Base-by-base conservation (phyloP, 2,888 invertebrate genomes). In the Steinernema carpocapsae region DNA sequence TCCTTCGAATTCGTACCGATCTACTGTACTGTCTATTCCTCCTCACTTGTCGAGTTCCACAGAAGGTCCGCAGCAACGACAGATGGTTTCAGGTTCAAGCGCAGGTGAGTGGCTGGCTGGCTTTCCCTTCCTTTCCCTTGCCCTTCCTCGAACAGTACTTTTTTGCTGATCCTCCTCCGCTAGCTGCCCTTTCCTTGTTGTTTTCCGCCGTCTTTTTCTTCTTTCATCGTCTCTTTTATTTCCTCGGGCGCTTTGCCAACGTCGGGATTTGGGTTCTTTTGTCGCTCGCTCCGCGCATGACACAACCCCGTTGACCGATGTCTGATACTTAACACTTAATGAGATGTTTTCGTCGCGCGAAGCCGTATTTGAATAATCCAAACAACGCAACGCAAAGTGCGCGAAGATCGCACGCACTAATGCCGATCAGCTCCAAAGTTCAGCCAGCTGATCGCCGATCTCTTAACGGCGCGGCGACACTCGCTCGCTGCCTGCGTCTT, bases 31-130 rank as follows among this genome's bases (percentile, higher is more conserved):
- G 10, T 32, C 64, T 56, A 17, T 48, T 19, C 4, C 48, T 14
- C 3, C 48, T 17, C 48, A 17, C 37, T 37, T 52, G 3, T 52
- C 10, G 24, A 52, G 22, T 48, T 26, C 64, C 64, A 17, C 12
- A 32, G 29, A 64, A 48, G 14, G n/a, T 48, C 48, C 32, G 32
- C 14, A 26, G 19, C 26, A 26, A 32, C 19, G 17, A 12, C 26
- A 3, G 26, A 22, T 26, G 56, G 26, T 26, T 37, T 56, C 24
- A 24, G 64, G 29, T 64, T 37, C 64, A 32, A 29, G 6, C 64
- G 64, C 64, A 64, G 64, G 64, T 64, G 64, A 64, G 64, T 26
- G 64, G n/a, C n/a, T n/a, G n/a, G n/a, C n/a, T n/a, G n/a, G n/a
- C n/a, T n/a, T n/a, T n/a, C n/a, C n/a, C n/a, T n/a, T n/a, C 48